Percentiles rank a stretch among this genome's conserved stretches.
These are phyloP conservation scores for Caloenas nicobarica DNA, from an alignment of 2,113 vertebrate species.

Conservation along the genomic window DNA sequence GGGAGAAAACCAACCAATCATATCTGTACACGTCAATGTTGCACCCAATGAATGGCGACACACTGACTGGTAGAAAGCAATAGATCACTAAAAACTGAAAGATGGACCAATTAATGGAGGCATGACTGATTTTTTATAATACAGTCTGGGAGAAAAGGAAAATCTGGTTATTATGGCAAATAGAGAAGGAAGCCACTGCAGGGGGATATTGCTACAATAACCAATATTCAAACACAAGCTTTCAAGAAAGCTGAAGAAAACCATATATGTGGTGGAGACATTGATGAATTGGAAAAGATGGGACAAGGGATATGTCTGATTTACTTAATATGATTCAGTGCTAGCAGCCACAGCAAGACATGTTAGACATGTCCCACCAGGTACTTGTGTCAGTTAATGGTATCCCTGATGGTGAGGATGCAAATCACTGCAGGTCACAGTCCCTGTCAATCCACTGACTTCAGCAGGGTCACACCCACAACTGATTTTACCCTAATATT, in stretches of 20 bases:
- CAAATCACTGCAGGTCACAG: not conserved
- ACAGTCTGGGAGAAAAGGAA: not conserved
- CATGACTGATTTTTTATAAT: not conserved
- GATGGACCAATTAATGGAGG: not conserved
- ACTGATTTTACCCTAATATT: not conserved
- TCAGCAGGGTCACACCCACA: not conserved
- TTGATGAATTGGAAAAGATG: not conserved
- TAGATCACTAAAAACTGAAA: not conserved
- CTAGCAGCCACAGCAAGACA: not conserved
- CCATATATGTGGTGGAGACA: fast-evolving
- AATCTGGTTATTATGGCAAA: not conserved
- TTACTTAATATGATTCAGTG: not conserved
- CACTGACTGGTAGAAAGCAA: not conserved
- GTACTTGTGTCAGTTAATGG: not conserved
- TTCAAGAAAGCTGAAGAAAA: not conserved
- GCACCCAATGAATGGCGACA: not conserved
- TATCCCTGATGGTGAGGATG: not conserved
- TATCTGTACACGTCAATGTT: fast-evolving
- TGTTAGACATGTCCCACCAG: not conserved
- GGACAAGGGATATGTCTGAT: not conserved
- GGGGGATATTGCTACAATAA: not conserved
- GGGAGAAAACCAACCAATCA: not conserved
- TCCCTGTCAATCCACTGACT: not conserved
- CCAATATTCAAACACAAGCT: not conserved
- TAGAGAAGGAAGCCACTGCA: not conserved